Evolutionary conservation across 1,140 invertebrate genomes (phyloP).

Genomic region (Tetramorium simillimum): DNA sequence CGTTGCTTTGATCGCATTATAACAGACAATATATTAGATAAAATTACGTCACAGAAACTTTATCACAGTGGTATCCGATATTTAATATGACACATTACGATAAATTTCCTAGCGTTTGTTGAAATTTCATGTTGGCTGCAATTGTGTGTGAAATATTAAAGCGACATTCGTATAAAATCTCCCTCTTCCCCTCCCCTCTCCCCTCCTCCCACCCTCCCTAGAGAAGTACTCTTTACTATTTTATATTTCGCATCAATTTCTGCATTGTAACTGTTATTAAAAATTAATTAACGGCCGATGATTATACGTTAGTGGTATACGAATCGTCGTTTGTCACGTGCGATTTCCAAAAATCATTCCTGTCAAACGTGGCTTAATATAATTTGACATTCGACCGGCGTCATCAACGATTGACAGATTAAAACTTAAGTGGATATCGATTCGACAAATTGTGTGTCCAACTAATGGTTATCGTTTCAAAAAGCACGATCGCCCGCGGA

Average conservation of each 20-base stretch:
- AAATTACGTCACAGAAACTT: slow-evolving; percentile 57
- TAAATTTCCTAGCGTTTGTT: slow-evolving; percentile 46
- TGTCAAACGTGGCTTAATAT: slow-evolving; percentile 24
- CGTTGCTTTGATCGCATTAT: slow-evolving; percentile 57
- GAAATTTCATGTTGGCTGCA: slow-evolving; percentile 38
- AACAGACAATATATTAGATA: slow-evolving; percentile 55
- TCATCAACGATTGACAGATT: slow-evolving; percentile 72
- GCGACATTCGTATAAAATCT: slow-evolving; percentile 13
- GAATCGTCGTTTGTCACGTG: slow-evolving; percentile 30
- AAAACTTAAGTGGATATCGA: slow-evolving; percentile 73
- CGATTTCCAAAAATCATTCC: slow-evolving; percentile 47
- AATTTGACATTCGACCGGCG: slow-evolving; percentile 30
- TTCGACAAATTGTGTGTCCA: slow-evolving; percentile 68
- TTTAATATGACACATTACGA: slow-evolving; percentile 54
- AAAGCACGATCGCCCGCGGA: slow-evolving; percentile 5
- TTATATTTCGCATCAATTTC: slow-evolving; percentile 17
- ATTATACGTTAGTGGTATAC: not conserved
- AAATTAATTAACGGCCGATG: slow-evolving; percentile 44
- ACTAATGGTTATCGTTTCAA: slow-evolving; percentile 9
- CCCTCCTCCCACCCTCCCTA: not conserved
- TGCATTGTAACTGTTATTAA: slow-evolving; percentile 23
- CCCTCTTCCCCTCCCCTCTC: too few relatives aligned
- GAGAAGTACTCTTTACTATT: slow-evolving; percentile 23
- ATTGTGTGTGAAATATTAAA: slow-evolving; percentile 32
- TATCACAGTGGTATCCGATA: slow-evolving; percentile 49